Evolutionary conservation across 2,888 invertebrate species (phyloP), one percentile per base, ranked within the genome.

Genomic region (Cordilura impudica): DNA sequence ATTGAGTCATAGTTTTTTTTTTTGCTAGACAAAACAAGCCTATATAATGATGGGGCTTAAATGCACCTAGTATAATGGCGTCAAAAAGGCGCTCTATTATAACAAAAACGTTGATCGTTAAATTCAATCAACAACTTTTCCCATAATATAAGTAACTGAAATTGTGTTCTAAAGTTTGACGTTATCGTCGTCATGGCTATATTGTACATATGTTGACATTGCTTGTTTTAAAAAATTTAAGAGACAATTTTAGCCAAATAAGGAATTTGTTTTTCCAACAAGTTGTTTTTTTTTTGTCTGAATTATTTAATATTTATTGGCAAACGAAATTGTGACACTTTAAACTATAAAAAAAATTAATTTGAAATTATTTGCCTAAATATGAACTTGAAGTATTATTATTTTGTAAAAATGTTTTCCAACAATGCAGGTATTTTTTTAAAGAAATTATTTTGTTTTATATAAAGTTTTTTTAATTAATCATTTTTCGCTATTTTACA

Each of bases 281-380:
- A 69, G 81, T 75, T 4, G 21, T 51, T 51, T 23, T 10, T n/a
- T 31, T 26, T 49, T 45, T 69, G 39, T 26, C 21, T n/a, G 58
- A 49, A 49, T 21, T 63, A 31, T 19, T 61, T 58, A 54, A 67
- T 71, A 71, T 66, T 71, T 75, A 53, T 60, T 47, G 39, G 51
- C 53, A 65, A 73, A 58, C 43, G 12, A 53, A 35, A 63, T 51
- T 63, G 39, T 54, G 23, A 47, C 21, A 54, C 31, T 72, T 56
- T 53, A 18, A 29, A 26, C 14, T 58, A 87, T 85, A 87, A 81
- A 78, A 81, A 87, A 85, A 87, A 85, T 84, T 82, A 65, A 78
- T 81, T 80, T 87, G 87, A 86, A 87, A 87, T n/a, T 86, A 86
- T 82, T 88, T 39, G 35, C 12, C 78, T 83, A 83, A 71, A 73